Evolutionary conservation across 2,888 invertebrate species (phyloP).

Genomic region (Macrophya alboannulata): DNA sequence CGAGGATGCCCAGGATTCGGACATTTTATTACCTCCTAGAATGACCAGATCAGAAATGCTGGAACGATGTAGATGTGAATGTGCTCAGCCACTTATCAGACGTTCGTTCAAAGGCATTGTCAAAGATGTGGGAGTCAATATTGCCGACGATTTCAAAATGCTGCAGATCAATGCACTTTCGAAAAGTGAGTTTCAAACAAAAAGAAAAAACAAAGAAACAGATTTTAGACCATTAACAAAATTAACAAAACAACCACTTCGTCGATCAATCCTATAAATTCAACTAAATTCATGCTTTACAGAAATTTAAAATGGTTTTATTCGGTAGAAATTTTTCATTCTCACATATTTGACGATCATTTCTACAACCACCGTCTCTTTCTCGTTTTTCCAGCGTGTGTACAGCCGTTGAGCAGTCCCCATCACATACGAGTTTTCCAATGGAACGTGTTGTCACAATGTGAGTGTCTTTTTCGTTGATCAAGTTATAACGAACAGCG

Average conservation of each 20-base stretch:
- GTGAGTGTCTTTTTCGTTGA: slow-evolving; percentile 78
- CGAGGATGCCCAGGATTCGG: slow-evolving; percentile 84
- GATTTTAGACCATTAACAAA: neutral
- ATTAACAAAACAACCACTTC: neutral
- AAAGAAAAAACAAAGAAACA: neutral
- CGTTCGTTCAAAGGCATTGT: slow-evolving; percentile 72
- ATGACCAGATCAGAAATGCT: slow-evolving; percentile 81
- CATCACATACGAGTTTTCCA: slow-evolving; percentile 84
- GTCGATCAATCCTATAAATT: slow-evolving; percentile 35
- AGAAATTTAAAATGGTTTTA: neutral
- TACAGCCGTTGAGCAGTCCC: slow-evolving; percentile 80
- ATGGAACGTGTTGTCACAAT: slow-evolving; percentile 89
- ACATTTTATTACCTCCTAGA: slow-evolving; percentile 80
- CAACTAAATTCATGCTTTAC: neutral
- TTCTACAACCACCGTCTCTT: neutral
- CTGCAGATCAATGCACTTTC: slow-evolving; percentile 81
- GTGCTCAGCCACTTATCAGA: slow-evolving; percentile 80
- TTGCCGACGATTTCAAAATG: slow-evolving; percentile 76
- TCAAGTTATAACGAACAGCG: neutral
- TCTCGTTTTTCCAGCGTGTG: slow-evolving; percentile 78
- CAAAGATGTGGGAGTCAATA: slow-evolving; percentile 69
- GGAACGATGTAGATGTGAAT: slow-evolving; percentile 82
- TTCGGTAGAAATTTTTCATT: neutral
- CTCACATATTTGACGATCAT: neutral
- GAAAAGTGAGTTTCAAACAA: slow-evolving; percentile 76